Conservation (phyloP, 1,140 invertebrate species). For the Megathymus violae region DNA sequence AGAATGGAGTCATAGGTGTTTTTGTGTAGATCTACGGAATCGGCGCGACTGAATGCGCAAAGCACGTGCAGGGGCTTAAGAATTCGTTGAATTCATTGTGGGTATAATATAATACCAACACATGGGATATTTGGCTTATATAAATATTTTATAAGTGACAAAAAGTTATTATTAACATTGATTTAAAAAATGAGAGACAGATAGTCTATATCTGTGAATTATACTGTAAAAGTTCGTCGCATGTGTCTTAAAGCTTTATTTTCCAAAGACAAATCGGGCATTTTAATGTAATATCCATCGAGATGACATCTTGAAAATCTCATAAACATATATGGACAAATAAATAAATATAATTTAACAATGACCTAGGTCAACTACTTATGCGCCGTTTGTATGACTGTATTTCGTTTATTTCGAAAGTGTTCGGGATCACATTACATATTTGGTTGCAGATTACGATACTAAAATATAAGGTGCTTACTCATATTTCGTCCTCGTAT, state of each 20-base stretch:
- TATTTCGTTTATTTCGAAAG: background rate
- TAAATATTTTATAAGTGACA: background rate
- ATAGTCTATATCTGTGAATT: background rate
- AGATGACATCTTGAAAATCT: background rate
- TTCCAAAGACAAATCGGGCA: background rate
- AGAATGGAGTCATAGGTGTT: slow-evolving; percentile 43
- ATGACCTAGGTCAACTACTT: background rate
- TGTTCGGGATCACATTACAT: background rate
- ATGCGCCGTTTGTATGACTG: background rate
- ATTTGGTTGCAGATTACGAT: slow-evolving; percentile 13
- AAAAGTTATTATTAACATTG: background rate
- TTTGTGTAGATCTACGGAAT: slow-evolving; percentile 49
- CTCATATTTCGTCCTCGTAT: slow-evolving; percentile 24
- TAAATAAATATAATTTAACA: background rate
- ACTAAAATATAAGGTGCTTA: slow-evolving; percentile 9
- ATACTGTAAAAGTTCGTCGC: too few species aligned
- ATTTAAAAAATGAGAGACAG: background rate
- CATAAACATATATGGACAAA: too few species aligned
- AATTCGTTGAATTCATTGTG: slow-evolving; percentile 40
- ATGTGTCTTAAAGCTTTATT: too few species aligned
- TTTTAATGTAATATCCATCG: background rate
- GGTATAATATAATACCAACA: background rate
- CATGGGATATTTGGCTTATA: background rate
- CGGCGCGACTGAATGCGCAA: slow-evolving; percentile 66
- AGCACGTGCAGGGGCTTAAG: slow-evolving; percentile 50